These are phyloP conservation scores for Orthonyx spaldingii DNA, from an alignment of 2,113 vertebrate species.

Conservation along the genomic window DNA sequence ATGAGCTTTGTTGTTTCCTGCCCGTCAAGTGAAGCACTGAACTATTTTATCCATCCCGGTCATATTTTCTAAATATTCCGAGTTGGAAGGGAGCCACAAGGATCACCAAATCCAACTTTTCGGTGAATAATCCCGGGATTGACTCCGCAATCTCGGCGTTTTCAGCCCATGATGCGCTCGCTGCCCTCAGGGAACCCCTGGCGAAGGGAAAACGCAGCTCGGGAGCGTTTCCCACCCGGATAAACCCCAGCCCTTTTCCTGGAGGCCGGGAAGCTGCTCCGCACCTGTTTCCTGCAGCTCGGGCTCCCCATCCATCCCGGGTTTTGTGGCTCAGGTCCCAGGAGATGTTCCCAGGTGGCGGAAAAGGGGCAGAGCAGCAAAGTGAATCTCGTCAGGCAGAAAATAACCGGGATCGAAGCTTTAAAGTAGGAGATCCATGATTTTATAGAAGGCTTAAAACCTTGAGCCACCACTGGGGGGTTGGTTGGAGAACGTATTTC, in stretches of 20 bases:
- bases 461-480: background rate
- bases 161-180: background rate
- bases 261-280: background rate
- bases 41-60: fast-evolving
- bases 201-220: background rate
- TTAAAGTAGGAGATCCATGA: fast-evolving
- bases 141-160: background rate
- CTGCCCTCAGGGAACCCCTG: background rate
- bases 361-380: background rate
- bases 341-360: background rate
- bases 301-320: background rate
- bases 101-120: fast-evolving
- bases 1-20: background rate
- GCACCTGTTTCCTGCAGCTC: background rate
- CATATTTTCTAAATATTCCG: fast-evolving
- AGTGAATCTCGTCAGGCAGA: background rate
- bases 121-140: fast-evolving
- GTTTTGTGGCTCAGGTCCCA: background rate
- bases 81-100: background rate
- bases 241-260: background rate
- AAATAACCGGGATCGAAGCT: fast-evolving
- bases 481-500: background rate
- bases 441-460: background rate
- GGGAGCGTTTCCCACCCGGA: fast-evolving
- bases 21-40: fast-evolving